Conservation (phyloP, 1,140 invertebrate species). For the Caerostris darwini region DNA sequence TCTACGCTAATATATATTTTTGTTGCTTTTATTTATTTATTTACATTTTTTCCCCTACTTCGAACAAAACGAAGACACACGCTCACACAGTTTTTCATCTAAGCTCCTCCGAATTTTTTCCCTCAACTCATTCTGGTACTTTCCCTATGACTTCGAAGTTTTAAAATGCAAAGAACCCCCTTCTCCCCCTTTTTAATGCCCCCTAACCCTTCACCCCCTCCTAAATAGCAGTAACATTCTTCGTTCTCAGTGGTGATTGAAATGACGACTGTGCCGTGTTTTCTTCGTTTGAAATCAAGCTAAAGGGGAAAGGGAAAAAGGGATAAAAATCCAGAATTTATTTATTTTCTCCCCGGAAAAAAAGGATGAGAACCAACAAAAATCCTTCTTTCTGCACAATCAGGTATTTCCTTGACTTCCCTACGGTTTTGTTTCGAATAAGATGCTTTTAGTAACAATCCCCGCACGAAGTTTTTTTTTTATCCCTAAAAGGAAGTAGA, state of each 20-base stretch:
- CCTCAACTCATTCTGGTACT: background rate
- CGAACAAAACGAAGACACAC: background rate
- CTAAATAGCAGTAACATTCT: background rate
- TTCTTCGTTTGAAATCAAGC: background rate
- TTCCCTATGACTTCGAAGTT: background rate
- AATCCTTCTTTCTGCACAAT: background rate
- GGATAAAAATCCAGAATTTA: background rate
- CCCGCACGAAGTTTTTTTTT: background rate
- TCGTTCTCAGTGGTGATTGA: background rate
- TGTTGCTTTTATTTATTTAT: background rate
- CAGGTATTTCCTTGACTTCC: background rate
- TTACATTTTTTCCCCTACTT: background rate
- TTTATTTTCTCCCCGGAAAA: slow-evolving; percentile 21
- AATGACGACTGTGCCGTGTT: background rate
- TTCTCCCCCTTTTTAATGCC: background rate
- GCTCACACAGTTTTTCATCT: slow-evolving; percentile 36
- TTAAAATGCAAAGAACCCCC: slow-evolving; percentile 49
- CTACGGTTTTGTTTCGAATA: background rate
- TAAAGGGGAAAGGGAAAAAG: background rate
- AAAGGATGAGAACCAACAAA: background rate
- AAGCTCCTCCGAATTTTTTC: slow-evolving; percentile 45
- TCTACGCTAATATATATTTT: background rate
- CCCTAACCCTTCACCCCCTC: background rate
- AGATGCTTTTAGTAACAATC: slow-evolving; percentile 10
- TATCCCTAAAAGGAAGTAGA: background rate